Evolutionary conservation across 2,888 invertebrate species (phyloP), one percentile per base, ranked within the genome.

Genomic region (Rhabditoides inermis): DNA sequence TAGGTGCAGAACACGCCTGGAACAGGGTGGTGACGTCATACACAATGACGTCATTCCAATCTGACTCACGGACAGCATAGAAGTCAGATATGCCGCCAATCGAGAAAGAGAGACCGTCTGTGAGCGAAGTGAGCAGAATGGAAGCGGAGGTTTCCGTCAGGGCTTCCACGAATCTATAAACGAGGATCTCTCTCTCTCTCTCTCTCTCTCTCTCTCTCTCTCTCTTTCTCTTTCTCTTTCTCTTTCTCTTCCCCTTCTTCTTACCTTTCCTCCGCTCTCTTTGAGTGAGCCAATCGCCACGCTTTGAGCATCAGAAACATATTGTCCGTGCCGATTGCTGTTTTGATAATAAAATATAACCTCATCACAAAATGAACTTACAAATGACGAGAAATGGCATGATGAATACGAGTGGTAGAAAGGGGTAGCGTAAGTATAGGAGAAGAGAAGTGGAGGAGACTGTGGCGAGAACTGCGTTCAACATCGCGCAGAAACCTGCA

Each of bases 301-400:
- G 89, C 88, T 12, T 89, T 90, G 71, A 92, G 79, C 88, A 92
- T 88, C 20, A 92, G 89, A 75, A 91, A 92, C 0, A 90, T 90
- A 77, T 91, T 91, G 76, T 92, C 91, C 57, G 90, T 89, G 57
- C 91, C 90, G 73, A 91, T 90, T 72, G 90, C 91, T 90, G 77
- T 12, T 26, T 45, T 12, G 7, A 37, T 20, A 45, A 39, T 42
- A n/a, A 37, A 45, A 39, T 45, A 45, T 18, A 35, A n/a, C 37
- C 18, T 22, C 6, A 47, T 20, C n/a, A 47, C 7, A 40, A 6
- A 30, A 28, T 50, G 32, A 51, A 80, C 84, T 85, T 80, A 90
- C 91, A 90, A 71, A 91, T 86, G 88, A 91, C 90, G 56, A 91
- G 83, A 77, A 91, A 90, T 3, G 91, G 91, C 23, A 91, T 90